phyloP scores from a whole-genome alignment of 2,888 invertebrate species.

The Hedychridium roseum region DNA sequence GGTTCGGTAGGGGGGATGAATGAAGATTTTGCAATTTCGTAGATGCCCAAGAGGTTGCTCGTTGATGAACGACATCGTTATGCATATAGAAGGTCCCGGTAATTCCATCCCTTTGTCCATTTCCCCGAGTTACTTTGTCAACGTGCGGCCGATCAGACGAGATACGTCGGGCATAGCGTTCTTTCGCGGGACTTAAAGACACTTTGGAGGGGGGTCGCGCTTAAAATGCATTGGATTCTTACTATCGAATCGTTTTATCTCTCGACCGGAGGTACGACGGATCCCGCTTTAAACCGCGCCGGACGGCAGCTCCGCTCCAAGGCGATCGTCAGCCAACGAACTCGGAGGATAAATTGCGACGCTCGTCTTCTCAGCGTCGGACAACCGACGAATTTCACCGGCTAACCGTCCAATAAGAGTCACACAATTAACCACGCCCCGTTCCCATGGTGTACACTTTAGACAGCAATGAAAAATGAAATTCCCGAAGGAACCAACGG shows the following conservation, averaged over 20 bases:
- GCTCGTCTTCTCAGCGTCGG: too few relatives aligned
- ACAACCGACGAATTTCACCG: too few relatives aligned
- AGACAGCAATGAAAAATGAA: too few relatives aligned
- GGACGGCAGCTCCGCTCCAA: constrained; percentile 17
- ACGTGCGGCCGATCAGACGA: constrained; percentile 28
- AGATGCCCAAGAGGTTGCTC: too few relatives aligned
- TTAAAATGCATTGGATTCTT: constrained; percentile 60
- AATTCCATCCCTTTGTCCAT: constrained; percentile 21
- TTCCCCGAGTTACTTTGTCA: constrained; percentile 36
- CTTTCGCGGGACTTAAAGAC: constrained; percentile 44
- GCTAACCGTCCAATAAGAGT: too few relatives aligned
- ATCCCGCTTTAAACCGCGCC: constrained; percentile 18
- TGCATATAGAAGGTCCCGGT: constrained; percentile 2
- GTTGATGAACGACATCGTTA: constrained; percentile 33
- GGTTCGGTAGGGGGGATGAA: too few relatives aligned
- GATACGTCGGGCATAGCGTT: constrained; percentile 24
- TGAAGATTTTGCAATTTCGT: too few relatives aligned
- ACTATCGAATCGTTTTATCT: constrained; percentile 56
- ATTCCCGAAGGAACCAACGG: too few relatives aligned
- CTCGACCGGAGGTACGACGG: constrained; percentile 18
- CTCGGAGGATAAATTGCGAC: constrained; percentile 22
- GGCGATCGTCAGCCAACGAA: constrained; percentile 19
- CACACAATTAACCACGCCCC: too few relatives aligned
- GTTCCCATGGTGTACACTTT: too few relatives aligned
- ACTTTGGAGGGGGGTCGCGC: constrained; percentile 44